phyloP scores from a whole-genome alignment of 2,113 vertebrate species.

The Heliornis fulica region DNA sequence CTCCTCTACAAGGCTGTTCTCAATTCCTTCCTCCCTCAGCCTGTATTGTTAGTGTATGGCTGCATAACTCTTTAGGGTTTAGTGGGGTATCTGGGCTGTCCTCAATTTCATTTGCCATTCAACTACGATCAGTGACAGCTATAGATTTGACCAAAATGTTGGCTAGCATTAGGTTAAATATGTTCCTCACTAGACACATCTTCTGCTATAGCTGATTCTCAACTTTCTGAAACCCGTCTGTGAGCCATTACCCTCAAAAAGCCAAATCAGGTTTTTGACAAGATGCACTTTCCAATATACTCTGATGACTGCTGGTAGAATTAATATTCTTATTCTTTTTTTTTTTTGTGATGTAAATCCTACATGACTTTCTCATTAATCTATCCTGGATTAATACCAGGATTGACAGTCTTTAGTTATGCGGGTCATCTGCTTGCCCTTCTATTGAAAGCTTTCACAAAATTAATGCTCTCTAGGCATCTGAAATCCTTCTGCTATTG shows the following conservation, averaged over 20 bases:
- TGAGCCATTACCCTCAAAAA: neutral
- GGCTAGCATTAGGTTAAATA: neutral
- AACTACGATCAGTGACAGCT: neutral
- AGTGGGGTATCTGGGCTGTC: neutral
- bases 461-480: slow-evolving; percentile 19
- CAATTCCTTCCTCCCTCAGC: neutral
- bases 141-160: neutral
- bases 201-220: neutral
- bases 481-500: neutral
- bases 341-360: neutral
- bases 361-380: neutral
- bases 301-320: neutral
- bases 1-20: neutral
- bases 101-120: neutral
- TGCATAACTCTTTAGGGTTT: neutral
- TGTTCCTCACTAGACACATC: neutral
- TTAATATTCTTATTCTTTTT: neutral
- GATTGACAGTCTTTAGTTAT: neutral
- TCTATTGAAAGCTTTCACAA: neutral
- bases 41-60: neutral
- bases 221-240: neutral
- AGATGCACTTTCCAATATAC: neutral
- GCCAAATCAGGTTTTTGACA: neutral
- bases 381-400: neutral
- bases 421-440: neutral